Conservation (phyloP, 1,140 invertebrate species). For the Zaprionus tsacasi region DNA sequence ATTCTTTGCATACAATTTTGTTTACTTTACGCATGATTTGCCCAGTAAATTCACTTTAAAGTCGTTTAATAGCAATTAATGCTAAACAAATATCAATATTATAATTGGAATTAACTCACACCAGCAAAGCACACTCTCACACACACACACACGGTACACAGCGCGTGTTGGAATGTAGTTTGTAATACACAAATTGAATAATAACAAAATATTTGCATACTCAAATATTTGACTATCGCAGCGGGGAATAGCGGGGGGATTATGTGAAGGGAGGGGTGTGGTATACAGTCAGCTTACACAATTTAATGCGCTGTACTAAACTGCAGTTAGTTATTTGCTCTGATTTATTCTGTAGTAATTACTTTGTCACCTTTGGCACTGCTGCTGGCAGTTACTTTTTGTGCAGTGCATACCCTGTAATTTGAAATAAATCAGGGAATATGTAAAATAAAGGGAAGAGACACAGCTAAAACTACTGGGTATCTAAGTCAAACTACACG, state of each 20-base stretch:
- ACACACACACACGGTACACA: not conserved
- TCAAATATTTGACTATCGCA: constrained; percentile 57
- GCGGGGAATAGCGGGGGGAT: not conserved
- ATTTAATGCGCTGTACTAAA: not conserved
- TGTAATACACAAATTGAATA: constrained; percentile 56
- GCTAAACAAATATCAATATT: constrained; percentile 71
- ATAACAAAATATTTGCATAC: constrained; percentile 68
- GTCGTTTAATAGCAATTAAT: constrained; percentile 59
- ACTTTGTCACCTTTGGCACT: constrained; percentile 56
- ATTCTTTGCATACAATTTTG: constrained; percentile 9
- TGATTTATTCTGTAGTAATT: constrained; percentile 76
- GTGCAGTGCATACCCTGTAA: not conserved
- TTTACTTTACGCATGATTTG: constrained; percentile 63
- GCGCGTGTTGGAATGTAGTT: constrained; percentile 37
- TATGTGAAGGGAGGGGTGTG: too few relatives aligned
- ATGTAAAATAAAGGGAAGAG: not conserved
- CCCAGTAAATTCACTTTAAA: constrained; percentile 48
- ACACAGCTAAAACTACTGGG: not conserved
- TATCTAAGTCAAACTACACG: not conserved
- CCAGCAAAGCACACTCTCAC: constrained; percentile 20
- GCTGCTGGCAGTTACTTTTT: constrained; percentile 52
- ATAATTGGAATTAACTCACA: constrained; percentile 58
- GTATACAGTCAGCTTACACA: too few relatives aligned
- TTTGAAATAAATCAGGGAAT: not conserved
- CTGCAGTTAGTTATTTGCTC: constrained; percentile 32